Evolutionary conservation across 2,113 vertebrate genomes (phyloP), one percentile per base, ranked within the genome.

Genomic region (Cephalopterus ornatus): DNA sequence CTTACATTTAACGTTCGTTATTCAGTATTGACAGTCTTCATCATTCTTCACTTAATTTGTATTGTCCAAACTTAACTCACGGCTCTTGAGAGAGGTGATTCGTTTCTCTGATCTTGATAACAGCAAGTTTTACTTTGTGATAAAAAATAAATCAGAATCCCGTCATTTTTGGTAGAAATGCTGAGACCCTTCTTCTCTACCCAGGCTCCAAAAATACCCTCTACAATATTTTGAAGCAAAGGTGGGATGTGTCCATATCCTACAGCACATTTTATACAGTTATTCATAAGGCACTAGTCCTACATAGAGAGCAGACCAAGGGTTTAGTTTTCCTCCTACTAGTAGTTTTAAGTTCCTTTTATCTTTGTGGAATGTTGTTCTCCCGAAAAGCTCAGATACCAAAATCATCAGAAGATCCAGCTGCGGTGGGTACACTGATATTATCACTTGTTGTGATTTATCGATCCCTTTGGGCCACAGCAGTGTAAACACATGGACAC

Each of bases 121-220:
- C 33, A 46, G 18, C 4, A 56, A 47, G 9, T 22, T 63, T 65
- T 63, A 33, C 15, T 50, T 68, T 14, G 6, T 20, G 76, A 23
- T 8, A 53, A n/a, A 4, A 53, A 68, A 35, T 53, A 76, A 76
- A 59, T 68, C 8, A 68, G 10, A 72, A 58, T 59, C 76, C 35
- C 8, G 7, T 47, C 2, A 4, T 74, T 61, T 44, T 61, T 42
- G 3, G 11, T n/a, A 28, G 52, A 8, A 66, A 71, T 37, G 10
- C 16, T 37, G 18, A 71, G 13, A 67, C 32, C 67, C 20, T 85
- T 73, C 10, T 27, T 71, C 68, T 67, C 56, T 47, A 22, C 8
- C 3, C 23, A 52, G 17, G 32, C 2, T 1, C 7, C 1, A 4
- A 52, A 37, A 47, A 41, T 42, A 62, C 0, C 1, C 5, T 53